Evolutionary conservation across 2,888 invertebrate genomes (phyloP), one percentile per base, ranked within the genome.

Genomic region (Cosmorhoe ocellata): DNA sequence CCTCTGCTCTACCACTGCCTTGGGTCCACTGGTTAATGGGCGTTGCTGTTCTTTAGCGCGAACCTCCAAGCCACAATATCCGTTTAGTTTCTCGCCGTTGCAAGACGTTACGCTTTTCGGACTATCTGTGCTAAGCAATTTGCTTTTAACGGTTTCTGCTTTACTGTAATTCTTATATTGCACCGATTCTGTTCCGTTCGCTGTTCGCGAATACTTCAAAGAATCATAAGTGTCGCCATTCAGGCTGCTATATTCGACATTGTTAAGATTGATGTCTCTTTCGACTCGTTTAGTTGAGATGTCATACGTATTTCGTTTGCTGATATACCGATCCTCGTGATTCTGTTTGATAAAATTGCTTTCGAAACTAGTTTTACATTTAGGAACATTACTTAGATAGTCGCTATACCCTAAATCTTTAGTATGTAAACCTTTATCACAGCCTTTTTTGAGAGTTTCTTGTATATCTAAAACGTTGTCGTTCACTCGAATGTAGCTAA

Each of bases 341-440:
- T 73, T 87, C 66, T 87, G 89, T 72, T 88, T 89, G 55, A 90
- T 82, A 72, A 90, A 90, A 69, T 78, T 89, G 71, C 81, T 89
- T 79, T 90, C 90, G 70, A 89, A 89, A 80, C 85, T 89, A 82
- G 76, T 83, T 76, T 89, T 90, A 81, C 83, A 84, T 82, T 88
- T 90, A 88, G 90, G 89, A 89, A 90, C 90, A 83, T 87, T 88
- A 71, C 81, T 87, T 71, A 85, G 74, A 74, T 87, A 89, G 71
- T 90, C 85, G 76, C 74, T 84, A 84, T 81, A 87, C 66, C 74
- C 77, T 78, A 84, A 73, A 69, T 89, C 86, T 76, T 85, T 86
- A 79, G 72, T 83, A 75, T 90, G 90, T 77, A 90, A 79, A 62
- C 89, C 87, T 82, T 88, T 87, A 81, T 90, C 90, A 88, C 90